Evolutionary conservation across 2,888 invertebrate genomes (phyloP).

Genomic region (Nematopogon swammerdamellus): DNA sequence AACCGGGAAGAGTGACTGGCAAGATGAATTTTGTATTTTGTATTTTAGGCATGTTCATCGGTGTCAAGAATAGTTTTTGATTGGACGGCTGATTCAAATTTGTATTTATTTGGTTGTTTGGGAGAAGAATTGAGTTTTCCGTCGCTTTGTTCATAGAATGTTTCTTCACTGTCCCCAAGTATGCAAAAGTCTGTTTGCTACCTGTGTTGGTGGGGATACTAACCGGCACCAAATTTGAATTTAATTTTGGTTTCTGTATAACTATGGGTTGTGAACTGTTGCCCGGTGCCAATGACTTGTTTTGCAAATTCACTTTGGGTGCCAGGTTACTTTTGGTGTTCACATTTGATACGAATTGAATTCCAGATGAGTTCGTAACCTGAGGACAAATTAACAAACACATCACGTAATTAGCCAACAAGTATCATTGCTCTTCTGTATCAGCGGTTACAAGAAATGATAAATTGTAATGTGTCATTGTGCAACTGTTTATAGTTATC

Average conservation of each 20-base stretch:
- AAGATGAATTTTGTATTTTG: conserved; percentile 53
- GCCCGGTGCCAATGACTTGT: conserved; percentile 39
- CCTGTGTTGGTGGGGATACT: conserved; percentile 34
- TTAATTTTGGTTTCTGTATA: conserved; percentile 52
- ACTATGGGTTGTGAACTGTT: conserved; percentile 51
- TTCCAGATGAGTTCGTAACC: conserved; percentile 40
- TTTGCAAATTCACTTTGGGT: conserved; percentile 31
- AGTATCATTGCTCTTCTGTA: no score
- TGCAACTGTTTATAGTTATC: no score
- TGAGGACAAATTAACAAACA: no score
- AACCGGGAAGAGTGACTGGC: conserved; percentile 47
- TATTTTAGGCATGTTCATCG: conserved; percentile 57
- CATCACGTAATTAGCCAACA: no score
- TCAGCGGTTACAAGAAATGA: no score
- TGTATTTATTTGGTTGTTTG: conserved; percentile 39
- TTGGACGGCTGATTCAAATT: conserved; percentile 26
- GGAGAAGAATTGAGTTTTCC: conserved; percentile 45
- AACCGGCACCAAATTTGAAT: conserved; percentile 50
- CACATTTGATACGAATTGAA: conserved; percentile 43
- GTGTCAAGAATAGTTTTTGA: conserved; percentile 56
- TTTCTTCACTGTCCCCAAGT: conserved; percentile 56
- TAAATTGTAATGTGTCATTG: no score
- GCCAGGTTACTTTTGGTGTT: conserved; percentile 39
- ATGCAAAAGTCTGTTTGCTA: conserved; percentile 49
- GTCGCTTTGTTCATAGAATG: conserved; percentile 29